phyloP scores from a whole-genome alignment of 2,888 invertebrate genomes.

The Leptopilina myrica region DNA sequence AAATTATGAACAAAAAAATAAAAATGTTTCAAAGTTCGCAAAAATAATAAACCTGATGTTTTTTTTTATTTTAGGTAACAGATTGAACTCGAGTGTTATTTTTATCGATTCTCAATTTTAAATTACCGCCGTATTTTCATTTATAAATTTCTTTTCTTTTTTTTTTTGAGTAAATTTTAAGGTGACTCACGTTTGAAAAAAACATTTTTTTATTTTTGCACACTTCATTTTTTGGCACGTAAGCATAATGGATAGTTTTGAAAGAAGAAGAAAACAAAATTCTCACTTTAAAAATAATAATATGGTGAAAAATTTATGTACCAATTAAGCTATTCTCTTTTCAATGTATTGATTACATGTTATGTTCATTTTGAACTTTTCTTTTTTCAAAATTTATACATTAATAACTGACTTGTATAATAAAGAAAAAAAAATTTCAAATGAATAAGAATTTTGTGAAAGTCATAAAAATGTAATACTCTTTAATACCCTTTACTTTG shows the following conservation, averaged over 20 bases:
- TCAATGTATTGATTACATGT: too few species aligned
- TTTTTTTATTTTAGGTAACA: too few species aligned
- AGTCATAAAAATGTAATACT: too few species aligned
- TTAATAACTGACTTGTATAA: too few species aligned
- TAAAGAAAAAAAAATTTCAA: not conserved
- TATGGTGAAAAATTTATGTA: not conserved
- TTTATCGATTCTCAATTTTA: constrained; percentile 20
- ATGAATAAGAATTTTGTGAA: not conserved
- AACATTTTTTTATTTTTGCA: constrained; percentile 29
- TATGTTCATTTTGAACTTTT: too few species aligned
- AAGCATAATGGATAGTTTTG: constrained; percentile 1
- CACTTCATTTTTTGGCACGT: constrained; percentile 6
- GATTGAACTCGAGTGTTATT: not conserved
- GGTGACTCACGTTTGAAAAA: constrained; percentile 4
- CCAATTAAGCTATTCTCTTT: too few species aligned
- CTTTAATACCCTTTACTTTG: not conserved
- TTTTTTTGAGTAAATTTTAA: not conserved
- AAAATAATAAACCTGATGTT: too few species aligned
- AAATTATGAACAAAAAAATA: not conserved
- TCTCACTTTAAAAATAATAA: not conserved
- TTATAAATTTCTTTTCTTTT: not conserved
- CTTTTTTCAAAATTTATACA: too few species aligned
- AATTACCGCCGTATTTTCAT: not conserved
- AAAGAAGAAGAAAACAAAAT: not conserved
- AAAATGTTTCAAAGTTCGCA: too few species aligned